These are phyloP conservation scores for Branchipolynoe longqiensis DNA, from an alignment of 2,888 invertebrate species.

Conservation along the genomic window DNA sequence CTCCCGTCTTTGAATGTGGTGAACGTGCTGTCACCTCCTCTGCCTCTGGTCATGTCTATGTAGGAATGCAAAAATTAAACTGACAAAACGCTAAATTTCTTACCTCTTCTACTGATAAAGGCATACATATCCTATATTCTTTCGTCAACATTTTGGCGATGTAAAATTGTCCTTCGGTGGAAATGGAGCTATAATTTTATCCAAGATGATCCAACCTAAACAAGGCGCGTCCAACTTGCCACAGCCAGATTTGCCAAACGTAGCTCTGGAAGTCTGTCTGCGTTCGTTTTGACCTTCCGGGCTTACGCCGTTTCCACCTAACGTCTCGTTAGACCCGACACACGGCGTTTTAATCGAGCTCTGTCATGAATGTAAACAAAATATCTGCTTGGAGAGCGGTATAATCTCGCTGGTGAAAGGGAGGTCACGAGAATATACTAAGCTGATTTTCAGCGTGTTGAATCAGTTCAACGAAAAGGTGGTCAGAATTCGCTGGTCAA, in stretches of 20 bases:
- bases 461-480: background rate
- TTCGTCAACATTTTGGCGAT: slow-evolving; percentile 88
- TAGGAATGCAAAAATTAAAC: no score
- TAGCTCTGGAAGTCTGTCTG: no score
- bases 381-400: background rate
- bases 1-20: no score
- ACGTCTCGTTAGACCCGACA: no score
- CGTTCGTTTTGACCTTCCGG: no score
- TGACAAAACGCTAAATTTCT: slow-evolving; percentile 63
- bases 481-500: background rate
- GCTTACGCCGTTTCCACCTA: no score
- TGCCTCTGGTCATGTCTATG: no score
- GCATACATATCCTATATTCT: slow-evolving; percentile 96
- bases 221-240: no score
- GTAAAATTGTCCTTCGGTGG: background rate
- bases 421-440: background rate
- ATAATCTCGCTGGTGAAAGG: background rate
- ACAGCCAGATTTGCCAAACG: no score
- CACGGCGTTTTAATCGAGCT: no score
- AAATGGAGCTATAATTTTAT: background rate
- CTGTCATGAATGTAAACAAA: background rate
- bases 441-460: background rate
- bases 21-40: no score
- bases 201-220: background rate
- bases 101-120: slow-evolving; percentile 95